Evolutionary conservation across 2,888 invertebrate species (phyloP), one percentile per base, ranked within the genome.

Genomic region (Pristionchus mayeri): DNA sequence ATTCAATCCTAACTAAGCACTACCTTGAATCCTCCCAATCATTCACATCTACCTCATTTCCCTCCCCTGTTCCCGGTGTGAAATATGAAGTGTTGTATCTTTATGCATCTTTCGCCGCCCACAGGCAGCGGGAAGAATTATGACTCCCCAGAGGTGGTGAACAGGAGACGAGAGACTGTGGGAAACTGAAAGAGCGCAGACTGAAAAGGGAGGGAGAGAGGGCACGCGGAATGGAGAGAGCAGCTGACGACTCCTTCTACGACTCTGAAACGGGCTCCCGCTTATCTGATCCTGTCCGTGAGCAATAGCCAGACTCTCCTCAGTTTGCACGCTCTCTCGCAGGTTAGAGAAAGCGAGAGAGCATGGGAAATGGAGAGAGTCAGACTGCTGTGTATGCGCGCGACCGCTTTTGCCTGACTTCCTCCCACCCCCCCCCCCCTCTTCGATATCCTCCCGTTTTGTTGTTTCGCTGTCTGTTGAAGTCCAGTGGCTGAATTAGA

Each of bases 131-230:
- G 67, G 67, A 71, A 71, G 71, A 71, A 71, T 71, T 71, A 71
- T 71, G 71, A 71, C 40, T 71, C 71, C 71, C 71, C 24, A n/a
- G 71, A 71, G 71, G 71, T 71, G 71, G 3, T 21, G 63, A 71
- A 71, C 71, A 71, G 21, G 67, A 34, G 37, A n/a, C 37, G 67
- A 67, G 40, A 67, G 67, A 37, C 18, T 21, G 21, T 21, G 37
- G 4, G 67, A 67, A 67, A 67, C 37, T 11, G 67, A 67, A n/a
- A 67, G 40, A 67, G 13, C 6, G 67, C 16, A 40, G 44, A 18
- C 54, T n/a, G 54, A 54, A 54, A 54, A 54, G 21, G 7, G 13
- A 44, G 21, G 37, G n/a, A 21, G 67, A 67, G 21, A 67, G 37
- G 18, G 67, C 21, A 21, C 21, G 67, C 13, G 67, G 37, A 67